Evolutionary conservation across 2,113 vertebrate genomes (phyloP), one percentile per base, ranked within the genome.

Genomic region (Dolichotis patagonum): DNA sequence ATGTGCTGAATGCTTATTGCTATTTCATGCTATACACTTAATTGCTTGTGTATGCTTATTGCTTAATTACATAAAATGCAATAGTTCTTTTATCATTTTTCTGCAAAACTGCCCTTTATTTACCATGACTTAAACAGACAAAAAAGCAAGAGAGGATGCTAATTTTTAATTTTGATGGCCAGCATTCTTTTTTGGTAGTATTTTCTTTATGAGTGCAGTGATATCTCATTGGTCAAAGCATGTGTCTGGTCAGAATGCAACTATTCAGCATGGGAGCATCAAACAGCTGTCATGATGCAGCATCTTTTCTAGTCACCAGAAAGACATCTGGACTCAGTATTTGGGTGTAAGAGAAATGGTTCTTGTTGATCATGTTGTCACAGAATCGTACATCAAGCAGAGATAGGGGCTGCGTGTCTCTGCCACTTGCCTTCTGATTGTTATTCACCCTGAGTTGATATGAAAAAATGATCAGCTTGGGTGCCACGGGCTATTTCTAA

Each of bases 31-130:
- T 95, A 85, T 96, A 97, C 88, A 96, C 88, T 97, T 97, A 97
- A 97, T 97, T 97, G 92, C 95, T 97, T 97, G 95, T 97, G n/a
- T 96, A 85, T 97, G 95, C 88, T 95, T 96, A 97, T 96, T 96
- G 96, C 96, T 97, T 98, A 98, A 98, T 98, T 98, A 98, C 90
- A 96, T 95, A 92, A 96, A 97, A 95, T 92, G 90, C 77, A 88
- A 52, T 88, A 94, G 71, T 94, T 75, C 91, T 69, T 98, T 98
- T 96, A 96, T 98, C 96, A 96, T 98, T 78, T 94, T 97, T 97
- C 77, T 96, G 71, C 77, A 97, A 97, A 97, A 92, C 85, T 94
- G 92, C 49, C 95, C 88, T 85, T 94, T 97, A 95, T 96, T 98
- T 97, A 96, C 93, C 95, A 52, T 95, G 92, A 85, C 94, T 97